These are phyloP conservation scores for Orthonychiurus folsomi DNA, from an alignment of 2,888 invertebrate genomes.

Conservation along the genomic window DNA sequence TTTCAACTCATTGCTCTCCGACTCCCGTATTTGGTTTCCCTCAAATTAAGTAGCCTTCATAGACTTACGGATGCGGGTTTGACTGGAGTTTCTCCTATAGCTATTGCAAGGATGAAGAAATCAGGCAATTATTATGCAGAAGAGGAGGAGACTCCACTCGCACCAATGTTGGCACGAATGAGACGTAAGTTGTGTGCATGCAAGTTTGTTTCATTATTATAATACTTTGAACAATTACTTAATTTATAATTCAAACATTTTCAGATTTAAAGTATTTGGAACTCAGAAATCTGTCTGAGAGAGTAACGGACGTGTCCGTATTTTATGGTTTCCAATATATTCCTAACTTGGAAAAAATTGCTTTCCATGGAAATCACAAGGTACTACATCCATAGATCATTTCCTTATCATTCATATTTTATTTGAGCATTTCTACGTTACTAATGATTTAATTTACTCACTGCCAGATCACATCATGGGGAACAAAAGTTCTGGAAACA, in stretches of 20 bases:
- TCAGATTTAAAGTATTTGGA: background rate
- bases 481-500: background rate
- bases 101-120: background rate
- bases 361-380: background rate
- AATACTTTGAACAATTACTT: no score
- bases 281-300: background rate
- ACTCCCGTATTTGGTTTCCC: background rate
- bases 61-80: background rate
- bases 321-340: background rate
- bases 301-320: background rate
- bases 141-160: background rate
- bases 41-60: background rate
- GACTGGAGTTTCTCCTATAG: background rate
- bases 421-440: no score
- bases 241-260: no score
- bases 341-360: background rate
- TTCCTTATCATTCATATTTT: no score
- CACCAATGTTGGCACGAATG: background rate
- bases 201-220: no score
- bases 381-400: no score
- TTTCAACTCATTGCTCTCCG: background rate
- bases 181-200: no score
- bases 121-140: background rate
- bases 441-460: no score
- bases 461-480: background rate